Conservation (phyloP, 2,797 vertebrate species). For the Rhinogobio ventralis region DNA sequence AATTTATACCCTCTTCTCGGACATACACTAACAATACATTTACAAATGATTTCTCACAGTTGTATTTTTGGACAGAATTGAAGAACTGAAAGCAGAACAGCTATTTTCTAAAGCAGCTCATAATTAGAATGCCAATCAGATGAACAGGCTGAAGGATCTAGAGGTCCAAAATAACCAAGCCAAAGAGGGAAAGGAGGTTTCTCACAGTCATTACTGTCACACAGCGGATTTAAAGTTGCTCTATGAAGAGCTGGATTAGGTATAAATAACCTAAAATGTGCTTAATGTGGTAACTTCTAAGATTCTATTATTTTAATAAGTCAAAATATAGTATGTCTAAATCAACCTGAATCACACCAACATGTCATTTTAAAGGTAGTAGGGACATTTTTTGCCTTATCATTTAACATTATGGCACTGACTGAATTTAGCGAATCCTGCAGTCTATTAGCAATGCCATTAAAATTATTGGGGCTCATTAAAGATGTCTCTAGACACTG, state of each 20-base stretch:
- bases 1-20: background rate
- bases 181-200: background rate
- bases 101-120: constrained; percentile 5
- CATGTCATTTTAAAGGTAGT: background rate
- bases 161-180: background rate
- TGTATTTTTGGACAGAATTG: constrained; percentile 1
- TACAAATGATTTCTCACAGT: background rate
- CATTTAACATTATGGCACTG: background rate
- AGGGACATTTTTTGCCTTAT: background rate
- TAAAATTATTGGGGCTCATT: constrained; percentile 45
- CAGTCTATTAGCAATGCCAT: constrained; percentile 48
- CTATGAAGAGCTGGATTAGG: background rate
- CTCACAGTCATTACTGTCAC: background rate
- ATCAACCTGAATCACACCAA: background rate
- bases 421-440: constrained; percentile 17
- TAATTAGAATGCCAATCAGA: background rate
- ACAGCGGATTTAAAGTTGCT: constrained; percentile 1
- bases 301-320: background rate
- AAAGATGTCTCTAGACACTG: constrained; percentile 24
- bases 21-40: background rate
- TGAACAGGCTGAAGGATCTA: background rate
- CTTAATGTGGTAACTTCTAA: background rate
- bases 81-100: background rate
- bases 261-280: background rate
- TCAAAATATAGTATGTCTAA: background rate